Evolutionary conservation across 2,888 invertebrate genomes (phyloP).

Genomic region (Plemyria rubiginata): DNA sequence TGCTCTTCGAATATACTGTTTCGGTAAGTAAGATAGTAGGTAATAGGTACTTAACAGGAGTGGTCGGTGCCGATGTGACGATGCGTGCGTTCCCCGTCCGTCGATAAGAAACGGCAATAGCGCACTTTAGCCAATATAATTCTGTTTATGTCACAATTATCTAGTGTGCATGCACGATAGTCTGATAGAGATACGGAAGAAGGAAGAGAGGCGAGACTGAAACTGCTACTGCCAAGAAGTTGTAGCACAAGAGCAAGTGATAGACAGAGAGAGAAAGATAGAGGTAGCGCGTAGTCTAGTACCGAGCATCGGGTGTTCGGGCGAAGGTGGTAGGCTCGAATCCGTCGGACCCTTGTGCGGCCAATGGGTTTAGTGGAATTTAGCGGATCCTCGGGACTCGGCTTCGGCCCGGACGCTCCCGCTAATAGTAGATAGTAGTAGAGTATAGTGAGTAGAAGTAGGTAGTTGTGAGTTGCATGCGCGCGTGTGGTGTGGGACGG

Average conservation of each 20-base stretch:
- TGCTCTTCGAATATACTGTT: slow-evolving; percentile 66
- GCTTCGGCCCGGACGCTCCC: slow-evolving; percentile 76
- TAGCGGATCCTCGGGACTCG: slow-evolving; percentile 75
- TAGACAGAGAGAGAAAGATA: slow-evolving; percentile 79
- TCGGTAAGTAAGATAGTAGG: slow-evolving; percentile 54
- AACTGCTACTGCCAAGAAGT: slow-evolving; percentile 81
- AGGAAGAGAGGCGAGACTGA: slow-evolving; percentile 79
- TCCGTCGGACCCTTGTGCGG: slow-evolving; percentile 70
- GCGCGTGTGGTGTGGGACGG: slow-evolving; percentile 84
- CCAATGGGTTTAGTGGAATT: slow-evolving; percentile 61
- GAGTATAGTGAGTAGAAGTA: slow-evolving; percentile 82
- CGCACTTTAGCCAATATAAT: slow-evolving; percentile 79
- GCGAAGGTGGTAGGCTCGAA: slow-evolving; percentile 70
- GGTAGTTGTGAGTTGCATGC: slow-evolving; percentile 83
- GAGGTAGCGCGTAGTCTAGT: slow-evolving; percentile 80
- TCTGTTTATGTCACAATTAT: slow-evolving; percentile 81
- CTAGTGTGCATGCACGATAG: slow-evolving; percentile 85
- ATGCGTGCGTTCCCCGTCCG: slow-evolving; percentile 73
- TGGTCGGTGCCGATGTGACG: slow-evolving; percentile 65
- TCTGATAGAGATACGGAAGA: slow-evolving; percentile 81
- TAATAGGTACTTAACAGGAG: slow-evolving; percentile 62
- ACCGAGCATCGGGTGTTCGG: slow-evolving; percentile 78
- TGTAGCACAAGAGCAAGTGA: slow-evolving; percentile 80
- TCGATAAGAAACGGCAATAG: slow-evolving; percentile 71
- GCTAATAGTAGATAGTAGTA: slow-evolving; percentile 79